phyloP scores from a whole-genome alignment of 2,888 invertebrate genomes.

The Harmothoe impar region DNA sequence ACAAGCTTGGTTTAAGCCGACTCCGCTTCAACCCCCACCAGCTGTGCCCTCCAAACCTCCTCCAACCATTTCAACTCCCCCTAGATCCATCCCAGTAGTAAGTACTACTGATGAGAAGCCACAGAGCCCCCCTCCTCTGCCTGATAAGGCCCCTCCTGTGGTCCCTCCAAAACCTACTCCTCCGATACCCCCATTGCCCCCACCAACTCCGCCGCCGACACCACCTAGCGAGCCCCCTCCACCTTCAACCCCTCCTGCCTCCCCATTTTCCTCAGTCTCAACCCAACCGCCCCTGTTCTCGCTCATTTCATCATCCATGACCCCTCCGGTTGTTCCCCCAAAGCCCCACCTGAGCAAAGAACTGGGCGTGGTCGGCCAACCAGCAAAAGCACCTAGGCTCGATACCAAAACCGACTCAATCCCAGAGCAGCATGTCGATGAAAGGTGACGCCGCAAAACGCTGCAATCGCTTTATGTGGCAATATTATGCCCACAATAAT shows the following conservation, averaged over 20 bases:
- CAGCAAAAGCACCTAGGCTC: not conserved
- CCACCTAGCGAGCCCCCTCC: not conserved
- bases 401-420: not conserved
- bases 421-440: not conserved
- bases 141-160: not conserved
- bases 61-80: not conserved
- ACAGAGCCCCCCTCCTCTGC: not conserved
- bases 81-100: too few relatives aligned
- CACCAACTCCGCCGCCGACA: not conserved
- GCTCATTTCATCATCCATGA: too few relatives aligned
- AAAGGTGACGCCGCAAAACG: not conserved
- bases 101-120: not conserved
- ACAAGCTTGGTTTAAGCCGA: not conserved
- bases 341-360: not conserved
- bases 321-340: not conserved
- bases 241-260: not conserved
- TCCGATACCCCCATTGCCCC: not conserved
- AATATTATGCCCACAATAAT: not conserved
- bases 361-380: not conserved
- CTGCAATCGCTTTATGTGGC: slow-evolving; percentile 29
- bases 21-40: not conserved
- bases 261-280: not conserved
- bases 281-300: too few relatives aligned
- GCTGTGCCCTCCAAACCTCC: not conserved
- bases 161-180: not conserved